Evolutionary conservation across 2,113 vertebrate genomes (phyloP), one percentile per base, ranked within the genome.

Genomic region (Dryoscopus gambensis): DNA sequence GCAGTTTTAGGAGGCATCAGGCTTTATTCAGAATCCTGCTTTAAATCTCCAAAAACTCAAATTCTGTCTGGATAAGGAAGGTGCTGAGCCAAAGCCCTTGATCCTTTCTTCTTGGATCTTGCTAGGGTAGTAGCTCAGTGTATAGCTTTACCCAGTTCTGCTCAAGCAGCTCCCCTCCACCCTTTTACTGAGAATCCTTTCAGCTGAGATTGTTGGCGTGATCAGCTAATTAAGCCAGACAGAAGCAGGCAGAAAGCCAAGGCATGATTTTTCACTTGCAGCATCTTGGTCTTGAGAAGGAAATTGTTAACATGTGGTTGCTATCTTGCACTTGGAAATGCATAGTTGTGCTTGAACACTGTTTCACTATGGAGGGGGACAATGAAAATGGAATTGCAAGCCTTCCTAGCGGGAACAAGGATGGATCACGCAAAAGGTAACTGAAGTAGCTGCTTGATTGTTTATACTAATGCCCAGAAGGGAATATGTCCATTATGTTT

Each of bases 361-460:
- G 21, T 78, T 94, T 82, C 42, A 18, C 60, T 67, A 0, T 11
- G 16, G 42, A 77, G 49, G 15, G 42, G 15, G 13, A 60, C 30
- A 55, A 52, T 83, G 3, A 39, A 44, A 90, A 49, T 33, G 35
- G 74, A 88, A 84, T 17, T 44, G 49, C 53, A 94, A 94, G 65
- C 20, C 46, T 78, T 89, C 57, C 67, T 79, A 69, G 78, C 1
- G 8, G 87, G 78, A 84, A 63, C 23, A 81, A 55, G 46, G 57
- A 52, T 68, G 85, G 50, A 46, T 76, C 49, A 67, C 1, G 3
- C 33, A 62, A 52, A 56, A 62, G 65, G 73, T 90, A 93, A 89
- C 57, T 64, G 39, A 96, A 97, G 85, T 62, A 95, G 83, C 59
- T 93, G 89, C 90, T 91, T 90, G 57, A 90, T 64, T 64, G 85